phyloP scores from a whole-genome alignment of 2,113 vertebrate genomes.

The Ginglymostoma cirratum region DNA sequence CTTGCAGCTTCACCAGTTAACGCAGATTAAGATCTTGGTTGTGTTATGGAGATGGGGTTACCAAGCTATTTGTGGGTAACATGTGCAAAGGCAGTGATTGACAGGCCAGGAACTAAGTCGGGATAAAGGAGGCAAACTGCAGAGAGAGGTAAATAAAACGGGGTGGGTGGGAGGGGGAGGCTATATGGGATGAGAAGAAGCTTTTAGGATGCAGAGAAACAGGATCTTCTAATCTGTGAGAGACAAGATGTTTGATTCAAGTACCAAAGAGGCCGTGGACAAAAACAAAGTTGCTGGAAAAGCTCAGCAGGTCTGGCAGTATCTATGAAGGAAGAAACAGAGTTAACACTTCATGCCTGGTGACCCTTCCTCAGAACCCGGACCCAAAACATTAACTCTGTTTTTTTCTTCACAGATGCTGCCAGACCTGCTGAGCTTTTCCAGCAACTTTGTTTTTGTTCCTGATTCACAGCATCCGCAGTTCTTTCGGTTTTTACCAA shows the following conservation, averaged over 20 bases:
- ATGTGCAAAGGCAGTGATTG: not conserved
- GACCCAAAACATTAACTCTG: too few relatives aligned
- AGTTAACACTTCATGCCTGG: too few relatives aligned
- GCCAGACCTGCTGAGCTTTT: too few relatives aligned
- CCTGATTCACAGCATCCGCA: too few relatives aligned
- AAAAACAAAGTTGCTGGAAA: too few relatives aligned
- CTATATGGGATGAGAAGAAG: not conserved
- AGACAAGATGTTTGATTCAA: not conserved
- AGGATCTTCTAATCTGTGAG: not conserved
- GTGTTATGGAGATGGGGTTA: not conserved
- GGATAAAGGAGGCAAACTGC: not conserved
- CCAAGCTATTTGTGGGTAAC: not conserved
- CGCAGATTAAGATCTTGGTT: not conserved
- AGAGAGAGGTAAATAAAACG: not conserved
- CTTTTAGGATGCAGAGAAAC: not conserved
- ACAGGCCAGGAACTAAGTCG: not conserved
- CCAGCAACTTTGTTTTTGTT: too few relatives aligned
- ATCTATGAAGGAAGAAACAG: too few relatives aligned
- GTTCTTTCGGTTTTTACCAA: too few relatives aligned
- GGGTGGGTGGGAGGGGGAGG: not conserved
- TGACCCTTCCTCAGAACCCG: too few relatives aligned
- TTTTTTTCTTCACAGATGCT: too few relatives aligned
- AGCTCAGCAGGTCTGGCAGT: too few relatives aligned
- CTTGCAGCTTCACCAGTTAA: not conserved
- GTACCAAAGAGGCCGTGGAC: not conserved